Base-by-base conservation (phyloP, 2,113 vertebrate genomes). In the Syrrhaptes paradoxus region DNA sequence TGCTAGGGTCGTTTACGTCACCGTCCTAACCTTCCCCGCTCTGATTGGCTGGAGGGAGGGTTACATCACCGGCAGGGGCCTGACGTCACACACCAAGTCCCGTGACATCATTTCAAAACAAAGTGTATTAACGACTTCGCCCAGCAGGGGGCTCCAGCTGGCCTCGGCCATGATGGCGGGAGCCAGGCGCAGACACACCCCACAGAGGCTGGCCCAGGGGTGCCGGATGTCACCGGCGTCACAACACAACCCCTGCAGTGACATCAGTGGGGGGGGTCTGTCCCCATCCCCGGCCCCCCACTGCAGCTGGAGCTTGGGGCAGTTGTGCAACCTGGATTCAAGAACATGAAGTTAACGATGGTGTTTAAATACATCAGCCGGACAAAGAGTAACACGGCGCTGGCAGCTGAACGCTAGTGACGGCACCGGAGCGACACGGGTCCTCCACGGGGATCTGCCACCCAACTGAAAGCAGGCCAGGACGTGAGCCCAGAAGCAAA, bases 1-100 rank as follows among this genome's bases (percentile, higher is more conserved):
- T 98, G 92, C 97, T 97, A 95, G 91, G 96, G 84, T 7, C 13
- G 21, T 46, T 95, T 1, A 89, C 96, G 96, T 96, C 95, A 96
- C 28, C 4, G 3, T 7, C 25, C 66, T 21, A 22, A 34, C 79
- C 38, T 26, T 65, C 38, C 34, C 28, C 26, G 48, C 84, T 59
- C 72, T 28, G 75, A 97, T 90, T 96, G 93, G 94, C 57, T 61
- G 45, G 20, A 1, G 8, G 3, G 5, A 6, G 5, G 41, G 59
- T 95, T 76, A 73, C 96, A 81, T 96, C 90, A 85, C 26, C 24
- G 14, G 7, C 8, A 1, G 32, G 52, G 52, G 9, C 13, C 4
- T 63, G 62, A 52, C 91, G 83, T 96, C 94, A 96, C 7, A 49
- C 45, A 1, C 29, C 22, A 1, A 4, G 2, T 7, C 18, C 62